Percentiles rank a stretch among this genome's conserved stretches.
Conservation (phyloP, 30 jellyfish, hydroid and myxozoan genomes). For the Mastigias papua region DNA sequence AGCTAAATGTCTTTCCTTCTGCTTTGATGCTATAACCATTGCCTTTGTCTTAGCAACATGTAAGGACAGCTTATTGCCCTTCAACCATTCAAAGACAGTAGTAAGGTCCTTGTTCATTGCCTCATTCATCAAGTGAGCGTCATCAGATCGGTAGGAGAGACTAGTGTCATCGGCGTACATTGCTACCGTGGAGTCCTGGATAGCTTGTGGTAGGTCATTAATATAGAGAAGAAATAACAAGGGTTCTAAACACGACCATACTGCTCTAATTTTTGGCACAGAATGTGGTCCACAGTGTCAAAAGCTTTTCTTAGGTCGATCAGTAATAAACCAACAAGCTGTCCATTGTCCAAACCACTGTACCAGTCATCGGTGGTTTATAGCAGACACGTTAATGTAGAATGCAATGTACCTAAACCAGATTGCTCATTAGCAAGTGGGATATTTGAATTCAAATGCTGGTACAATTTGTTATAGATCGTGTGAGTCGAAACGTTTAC, state of each 20-base stretch:
- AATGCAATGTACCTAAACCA: not conserved
- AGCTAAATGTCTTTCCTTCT: not conserved
- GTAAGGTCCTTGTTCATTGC: too few species aligned
- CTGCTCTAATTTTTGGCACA: conserved; percentile 2
- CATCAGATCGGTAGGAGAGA: not conserved
- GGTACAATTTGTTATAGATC: not conserved
- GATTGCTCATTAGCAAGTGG: conserved; percentile 1
- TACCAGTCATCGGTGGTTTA: not conserved
- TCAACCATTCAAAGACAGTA: conserved; percentile 3
- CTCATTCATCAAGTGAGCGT: not conserved
- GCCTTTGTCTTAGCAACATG: not conserved
- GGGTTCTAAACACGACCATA: not conserved
- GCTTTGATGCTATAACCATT: not conserved
- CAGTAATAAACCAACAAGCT: not conserved
- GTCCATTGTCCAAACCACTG: conserved; percentile 8
- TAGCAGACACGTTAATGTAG: not conserved
- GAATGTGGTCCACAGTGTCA: conserved; percentile 3
- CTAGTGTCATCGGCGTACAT: not conserved
- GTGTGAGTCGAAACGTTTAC: too few species aligned
- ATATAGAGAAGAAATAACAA: not conserved
- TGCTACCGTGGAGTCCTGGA: not conserved
- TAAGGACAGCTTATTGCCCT: not conserved
- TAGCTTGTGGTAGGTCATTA: not conserved
- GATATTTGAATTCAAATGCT: not conserved
- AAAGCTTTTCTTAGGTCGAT: not conserved